These are phyloP conservation scores for Stratiolaelaps scimitus DNA, from an alignment of 1,140 invertebrate species.

Conservation along the genomic window DNA sequence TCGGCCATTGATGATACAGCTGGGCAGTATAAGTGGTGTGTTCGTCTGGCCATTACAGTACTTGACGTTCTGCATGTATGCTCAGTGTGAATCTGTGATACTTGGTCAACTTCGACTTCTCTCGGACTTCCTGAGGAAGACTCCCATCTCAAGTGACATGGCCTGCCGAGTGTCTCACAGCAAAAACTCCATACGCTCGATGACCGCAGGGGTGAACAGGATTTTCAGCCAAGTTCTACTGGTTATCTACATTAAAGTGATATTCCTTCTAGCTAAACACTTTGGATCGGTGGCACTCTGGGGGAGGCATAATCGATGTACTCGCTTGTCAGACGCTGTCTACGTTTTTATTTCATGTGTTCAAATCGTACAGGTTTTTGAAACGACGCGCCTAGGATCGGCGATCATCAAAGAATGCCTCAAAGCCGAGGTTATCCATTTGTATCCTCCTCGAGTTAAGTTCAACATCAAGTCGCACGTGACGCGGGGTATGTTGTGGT, in stretches of 20 bases:
- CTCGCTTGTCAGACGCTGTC: background rate
- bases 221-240: background rate
- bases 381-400: background rate
- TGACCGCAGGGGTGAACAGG: constrained; percentile 3
- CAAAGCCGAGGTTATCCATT: background rate
- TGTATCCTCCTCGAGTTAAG: too few relatives aligned
- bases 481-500: background rate
- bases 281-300: constrained; percentile 11
- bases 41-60: constrained; percentile 21
- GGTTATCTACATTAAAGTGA: background rate
- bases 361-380: background rate
- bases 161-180: background rate
- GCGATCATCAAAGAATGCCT: background rate
- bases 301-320: background rate
- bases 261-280: background rate
- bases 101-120: background rate
- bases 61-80: constrained; percentile 25
- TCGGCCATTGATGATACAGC: background rate
- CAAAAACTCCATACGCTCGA: background rate
- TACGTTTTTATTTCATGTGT: background rate
- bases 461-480: background rate
- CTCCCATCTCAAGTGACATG: background rate
- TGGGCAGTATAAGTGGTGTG: background rate
- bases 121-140: constrained; percentile 1
- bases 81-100: background rate